Conservation (phyloP, 1,140 invertebrate species). For the Drosophila kikkawai region DNA sequence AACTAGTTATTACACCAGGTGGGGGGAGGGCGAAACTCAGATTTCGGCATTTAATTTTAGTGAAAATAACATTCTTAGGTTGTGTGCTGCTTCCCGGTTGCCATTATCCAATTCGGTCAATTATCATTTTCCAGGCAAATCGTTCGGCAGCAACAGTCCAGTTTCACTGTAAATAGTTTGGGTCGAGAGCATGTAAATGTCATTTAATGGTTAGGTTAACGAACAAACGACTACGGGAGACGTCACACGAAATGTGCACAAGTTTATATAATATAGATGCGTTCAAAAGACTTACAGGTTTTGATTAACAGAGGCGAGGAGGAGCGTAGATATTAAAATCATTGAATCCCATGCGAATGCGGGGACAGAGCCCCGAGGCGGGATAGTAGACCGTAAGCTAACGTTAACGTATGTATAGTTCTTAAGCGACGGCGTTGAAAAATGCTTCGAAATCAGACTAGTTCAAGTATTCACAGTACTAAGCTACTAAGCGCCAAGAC, state of each 20-base stretch:
- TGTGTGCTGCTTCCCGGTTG: constrained; percentile 69
- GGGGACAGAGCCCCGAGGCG: constrained; percentile 39
- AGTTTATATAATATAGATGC: constrained; percentile 70
- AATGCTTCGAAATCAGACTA: constrained; percentile 55
- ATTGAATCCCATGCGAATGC: constrained; percentile 46
- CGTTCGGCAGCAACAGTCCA: constrained; percentile 66
- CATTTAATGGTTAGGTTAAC: constrained; percentile 51
- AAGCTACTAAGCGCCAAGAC: constrained; percentile 54
- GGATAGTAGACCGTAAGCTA: constrained; percentile 62
- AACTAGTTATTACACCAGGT: constrained; percentile 38
- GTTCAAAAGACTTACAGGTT: constrained; percentile 79
- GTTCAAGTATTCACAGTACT: constrained; percentile 56
- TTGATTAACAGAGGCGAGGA: constrained; percentile 47
- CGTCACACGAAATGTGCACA: constrained; percentile 59
- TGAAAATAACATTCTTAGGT: constrained; percentile 63
- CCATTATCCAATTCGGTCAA: constrained; percentile 76
- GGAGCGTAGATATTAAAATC: constrained; percentile 47
- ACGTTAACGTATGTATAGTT: constrained; percentile 59
- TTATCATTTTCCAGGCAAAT: constrained; percentile 70
- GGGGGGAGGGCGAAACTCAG: constrained; percentile 15
- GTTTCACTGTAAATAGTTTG: constrained; percentile 70
- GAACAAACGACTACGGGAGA: constrained; percentile 43
- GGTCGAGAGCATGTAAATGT: constrained; percentile 62
- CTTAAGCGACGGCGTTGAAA: constrained; percentile 40
- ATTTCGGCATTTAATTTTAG: constrained; percentile 46